These are phyloP conservation scores for Neoitamus cyanurus DNA, from an alignment of 2,888 invertebrate species.

Conservation along the genomic window DNA sequence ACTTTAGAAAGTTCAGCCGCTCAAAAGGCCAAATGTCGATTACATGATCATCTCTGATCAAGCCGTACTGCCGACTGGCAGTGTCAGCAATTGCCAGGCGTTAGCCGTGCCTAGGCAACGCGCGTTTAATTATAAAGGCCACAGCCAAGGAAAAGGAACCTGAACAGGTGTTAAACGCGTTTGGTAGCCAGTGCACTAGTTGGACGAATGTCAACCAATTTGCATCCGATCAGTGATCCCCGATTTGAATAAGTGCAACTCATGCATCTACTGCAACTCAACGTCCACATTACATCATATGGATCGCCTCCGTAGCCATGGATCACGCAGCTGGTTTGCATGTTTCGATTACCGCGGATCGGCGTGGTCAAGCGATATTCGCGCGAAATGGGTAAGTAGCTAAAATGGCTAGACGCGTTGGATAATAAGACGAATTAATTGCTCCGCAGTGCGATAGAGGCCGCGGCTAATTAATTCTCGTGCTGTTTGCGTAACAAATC, in stretches of 20 bases:
- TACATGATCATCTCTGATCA: slow-evolving; percentile 1
- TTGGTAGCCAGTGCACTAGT: neutral
- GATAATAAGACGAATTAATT: slow-evolving; percentile 1
- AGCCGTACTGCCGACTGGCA: neutral
- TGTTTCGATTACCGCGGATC: neutral
- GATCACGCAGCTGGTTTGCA: slow-evolving; percentile 3
- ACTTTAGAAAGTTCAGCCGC: neutral
- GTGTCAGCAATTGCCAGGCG: neutral
- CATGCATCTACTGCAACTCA: neutral
- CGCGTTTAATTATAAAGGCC: neutral
- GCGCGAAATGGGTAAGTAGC: neutral
- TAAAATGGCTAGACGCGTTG: neutral
- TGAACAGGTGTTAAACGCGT: slow-evolving; percentile 20
- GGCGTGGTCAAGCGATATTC: neutral
- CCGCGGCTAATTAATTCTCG: slow-evolving; percentile 20
- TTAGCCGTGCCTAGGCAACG: neutral
- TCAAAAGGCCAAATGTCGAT: neutral
- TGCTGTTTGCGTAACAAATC: slow-evolving; percentile 32
- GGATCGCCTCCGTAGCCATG: neutral
- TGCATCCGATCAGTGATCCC: slow-evolving; percentile 35
- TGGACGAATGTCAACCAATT: neutral
- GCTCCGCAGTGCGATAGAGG: neutral
- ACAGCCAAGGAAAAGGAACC: slow-evolving; percentile 16
- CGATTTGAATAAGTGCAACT: slow-evolving; percentile 14
- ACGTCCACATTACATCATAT: slow-evolving; percentile 1